phyloP scores from a whole-genome alignment of 2,113 vertebrate genomes.

The Albula glossodonta region DNA sequence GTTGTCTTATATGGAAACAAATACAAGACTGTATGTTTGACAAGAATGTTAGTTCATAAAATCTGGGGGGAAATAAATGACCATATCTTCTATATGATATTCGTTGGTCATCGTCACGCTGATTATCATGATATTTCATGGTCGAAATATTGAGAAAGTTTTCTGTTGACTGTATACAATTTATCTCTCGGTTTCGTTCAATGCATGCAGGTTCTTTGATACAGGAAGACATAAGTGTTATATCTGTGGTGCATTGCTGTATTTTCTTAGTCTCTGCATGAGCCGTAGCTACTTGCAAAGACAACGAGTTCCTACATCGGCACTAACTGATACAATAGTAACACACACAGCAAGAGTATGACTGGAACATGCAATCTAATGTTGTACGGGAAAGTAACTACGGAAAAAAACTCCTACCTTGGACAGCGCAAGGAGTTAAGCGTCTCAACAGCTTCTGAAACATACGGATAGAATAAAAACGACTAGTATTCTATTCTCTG shows the following conservation, averaged over 20 bases:
- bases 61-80: no score
- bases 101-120: no score
- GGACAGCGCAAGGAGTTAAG: constrained; percentile 52
- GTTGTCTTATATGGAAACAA: neutral
- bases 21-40: neutral
- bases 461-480: constrained; percentile 1
- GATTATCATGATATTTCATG: no score
- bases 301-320: neutral
- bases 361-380: neutral
- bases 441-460: constrained; percentile 32
- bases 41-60: neutral
- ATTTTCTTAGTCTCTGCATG: constrained; percentile 22
- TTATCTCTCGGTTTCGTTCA: neutral
- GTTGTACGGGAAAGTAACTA: constrained; percentile 13
- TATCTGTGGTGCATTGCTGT: constrained; percentile 37
- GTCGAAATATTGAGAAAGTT: no score
- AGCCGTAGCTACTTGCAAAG: neutral
- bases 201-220: constrained; percentile 1
- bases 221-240: neutral
- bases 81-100: no score
- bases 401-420: constrained; percentile 53
- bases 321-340: neutral
- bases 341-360: neutral
- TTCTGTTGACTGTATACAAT: no score
- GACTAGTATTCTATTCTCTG: constrained; percentile 8